A percentile compares a stretch with the other conserved stretches of the same genome.
Conservation (phyloP, 2,888 invertebrate genomes). For the Ennomos erosarius region DNA sequence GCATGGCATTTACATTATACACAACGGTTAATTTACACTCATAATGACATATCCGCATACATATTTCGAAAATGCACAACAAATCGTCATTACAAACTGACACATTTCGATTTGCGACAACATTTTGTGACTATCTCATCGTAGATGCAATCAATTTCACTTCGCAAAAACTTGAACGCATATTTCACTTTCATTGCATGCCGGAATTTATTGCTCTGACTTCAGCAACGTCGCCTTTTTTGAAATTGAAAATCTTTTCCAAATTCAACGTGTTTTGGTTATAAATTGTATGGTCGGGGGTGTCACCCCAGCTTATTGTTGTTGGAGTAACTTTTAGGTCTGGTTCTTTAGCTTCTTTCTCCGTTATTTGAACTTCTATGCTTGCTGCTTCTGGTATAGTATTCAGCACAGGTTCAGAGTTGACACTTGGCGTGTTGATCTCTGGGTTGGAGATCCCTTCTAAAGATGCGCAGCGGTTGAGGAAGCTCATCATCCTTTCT, state of each 20-base stretch:
- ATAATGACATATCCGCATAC: no score
- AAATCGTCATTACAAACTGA: no score
- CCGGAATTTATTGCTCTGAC: slow-evolving; percentile 13
- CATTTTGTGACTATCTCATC: no score
- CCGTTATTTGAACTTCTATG: slow-evolving; percentile 34
- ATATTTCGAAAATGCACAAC: no score
- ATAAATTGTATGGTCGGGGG: slow-evolving; percentile 72
- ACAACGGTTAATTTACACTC: no score
- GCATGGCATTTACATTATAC: no score
- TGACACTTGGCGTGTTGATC: slow-evolving; percentile 60
- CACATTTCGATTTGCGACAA: no score
- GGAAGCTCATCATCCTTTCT: slow-evolving; percentile 76
- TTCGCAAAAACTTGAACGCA: slow-evolving; percentile 23
- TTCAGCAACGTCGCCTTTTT: slow-evolving; percentile 42
- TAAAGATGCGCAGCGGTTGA: slow-evolving; percentile 71
- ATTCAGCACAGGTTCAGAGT: slow-evolving; percentile 66
- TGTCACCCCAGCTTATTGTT: slow-evolving; percentile 75
- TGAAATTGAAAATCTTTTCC: slow-evolving; percentile 72
- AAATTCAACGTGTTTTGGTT: slow-evolving; percentile 79
- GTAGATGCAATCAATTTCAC: background rate
- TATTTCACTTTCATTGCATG: slow-evolving; percentile 3
- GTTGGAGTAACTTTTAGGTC: slow-evolving; percentile 39
- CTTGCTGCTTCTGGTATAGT: slow-evolving; percentile 63
- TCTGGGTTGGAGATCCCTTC: slow-evolving; percentile 71
- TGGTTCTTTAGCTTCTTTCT: slow-evolving; percentile 38